These are phyloP conservation scores for Cataglyphis rosenhaueri DNA, from an alignment of 2,888 invertebrate species.

Conservation along the genomic window DNA sequence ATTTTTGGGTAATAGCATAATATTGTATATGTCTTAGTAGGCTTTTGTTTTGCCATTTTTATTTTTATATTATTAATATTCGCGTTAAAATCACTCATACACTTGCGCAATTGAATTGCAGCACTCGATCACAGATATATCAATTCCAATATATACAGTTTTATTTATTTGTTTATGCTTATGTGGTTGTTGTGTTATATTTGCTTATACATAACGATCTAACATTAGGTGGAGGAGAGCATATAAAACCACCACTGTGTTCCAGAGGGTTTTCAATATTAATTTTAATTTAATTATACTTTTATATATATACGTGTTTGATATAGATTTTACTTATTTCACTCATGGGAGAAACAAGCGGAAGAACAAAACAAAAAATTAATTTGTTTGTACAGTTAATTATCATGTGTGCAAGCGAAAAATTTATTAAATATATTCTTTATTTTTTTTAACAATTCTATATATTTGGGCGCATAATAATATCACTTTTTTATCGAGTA, in stretches of 20 bases:
- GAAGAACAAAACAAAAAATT: not conserved
- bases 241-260: constrained; percentile 64
- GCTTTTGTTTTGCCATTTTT: constrained; percentile 55
- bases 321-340: not conserved
- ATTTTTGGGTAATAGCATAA: constrained; percentile 6
- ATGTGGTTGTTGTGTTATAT: constrained; percentile 76
- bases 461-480: not conserved
- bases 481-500: not conserved
- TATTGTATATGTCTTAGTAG: constrained; percentile 65
- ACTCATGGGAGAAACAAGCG: not conserved
- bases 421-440: constrained; percentile 1
- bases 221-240: constrained; percentile 79
- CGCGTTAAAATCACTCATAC: constrained; percentile 60
- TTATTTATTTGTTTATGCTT: constrained; percentile 71
- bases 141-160: constrained; percentile 62
- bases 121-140: constrained; percentile 66
- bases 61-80: constrained; percentile 63
- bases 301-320: not conserved
- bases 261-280: constrained; percentile 63
- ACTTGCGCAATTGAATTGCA: constrained; percentile 64
- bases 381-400: not conserved
- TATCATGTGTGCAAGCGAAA: not conserved
- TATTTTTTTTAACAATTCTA: not conserved
- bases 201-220: constrained; percentile 80
- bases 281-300: not conserved